Evolutionary conservation across 2,797 vertebrate genomes (phyloP).

Genomic region (Gorsachius magnificus): DNA sequence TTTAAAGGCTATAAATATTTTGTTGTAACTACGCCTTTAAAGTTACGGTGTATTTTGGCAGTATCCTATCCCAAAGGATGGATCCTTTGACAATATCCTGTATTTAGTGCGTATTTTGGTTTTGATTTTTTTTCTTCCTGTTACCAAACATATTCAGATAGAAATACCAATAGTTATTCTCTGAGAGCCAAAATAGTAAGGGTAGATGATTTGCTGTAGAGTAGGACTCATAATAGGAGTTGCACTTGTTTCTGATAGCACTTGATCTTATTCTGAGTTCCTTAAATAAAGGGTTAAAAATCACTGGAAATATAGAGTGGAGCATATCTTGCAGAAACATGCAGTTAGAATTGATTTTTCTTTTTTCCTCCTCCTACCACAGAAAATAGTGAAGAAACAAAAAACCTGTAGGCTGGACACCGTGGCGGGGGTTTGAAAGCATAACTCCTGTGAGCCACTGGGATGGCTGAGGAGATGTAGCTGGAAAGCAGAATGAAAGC

Average conservation of each 20-base stretch:
- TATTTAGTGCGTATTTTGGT: neutral
- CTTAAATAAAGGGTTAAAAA: conserved; percentile 25
- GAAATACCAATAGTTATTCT: neutral
- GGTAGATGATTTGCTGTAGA: neutral
- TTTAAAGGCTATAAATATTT: neutral
- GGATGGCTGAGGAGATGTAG: neutral
- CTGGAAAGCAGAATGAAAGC: neutral
- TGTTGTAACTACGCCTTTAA: neutral
- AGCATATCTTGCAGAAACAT: conserved; percentile 6
- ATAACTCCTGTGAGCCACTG: neutral
- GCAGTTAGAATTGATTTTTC: neutral
- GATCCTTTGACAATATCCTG: neutral
- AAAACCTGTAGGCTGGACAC: neutral
- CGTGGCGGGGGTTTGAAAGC: neutral
- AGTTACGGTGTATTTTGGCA: neutral
- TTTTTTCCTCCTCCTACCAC: neutral
- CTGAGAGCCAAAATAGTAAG: neutral
- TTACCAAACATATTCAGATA: neutral
- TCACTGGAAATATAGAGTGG: neutral
- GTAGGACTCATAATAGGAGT: neutral
- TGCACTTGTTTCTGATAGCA: neutral
- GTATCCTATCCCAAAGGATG: neutral
- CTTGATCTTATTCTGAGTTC: neutral
- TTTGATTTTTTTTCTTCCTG: neutral
- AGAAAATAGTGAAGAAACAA: neutral